phyloP scores from a whole-genome alignment of 2,797 vertebrate species.

The Acipenser ruthenus region DNA sequence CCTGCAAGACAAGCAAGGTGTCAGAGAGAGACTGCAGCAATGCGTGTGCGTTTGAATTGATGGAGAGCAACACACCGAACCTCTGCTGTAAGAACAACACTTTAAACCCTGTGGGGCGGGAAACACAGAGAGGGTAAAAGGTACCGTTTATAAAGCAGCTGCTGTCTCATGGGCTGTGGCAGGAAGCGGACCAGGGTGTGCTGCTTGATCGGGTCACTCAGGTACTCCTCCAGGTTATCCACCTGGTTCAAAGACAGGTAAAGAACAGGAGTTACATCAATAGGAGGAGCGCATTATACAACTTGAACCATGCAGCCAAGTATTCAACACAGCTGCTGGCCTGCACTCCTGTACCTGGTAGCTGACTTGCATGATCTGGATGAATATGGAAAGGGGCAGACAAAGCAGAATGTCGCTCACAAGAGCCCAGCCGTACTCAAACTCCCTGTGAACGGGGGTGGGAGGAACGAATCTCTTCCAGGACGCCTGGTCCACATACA shows the following conservation, averaged over 20 bases:
- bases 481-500: conserved; percentile 66
- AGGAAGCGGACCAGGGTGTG: conserved; percentile 73
- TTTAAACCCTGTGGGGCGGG: background rate
- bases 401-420: conserved; percentile 81
- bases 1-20: conserved; percentile 45
- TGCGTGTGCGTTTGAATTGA: too few species aligned
- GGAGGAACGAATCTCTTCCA: conserved; percentile 83
- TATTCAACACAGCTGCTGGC: background rate
- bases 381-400: conserved; percentile 82
- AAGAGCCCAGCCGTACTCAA: conserved; percentile 75
- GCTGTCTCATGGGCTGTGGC: conserved; percentile 68
- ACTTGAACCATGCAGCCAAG: background rate
- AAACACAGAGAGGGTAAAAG: background rate
- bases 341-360: conserved; percentile 65
- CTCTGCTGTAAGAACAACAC: background rate
- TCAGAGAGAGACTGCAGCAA: too few species aligned
- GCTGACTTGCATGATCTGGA: conserved; percentile 85
- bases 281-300: too few species aligned
- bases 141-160: conserved; percentile 85
- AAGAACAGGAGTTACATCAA: background rate
- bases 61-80: too few species aligned
- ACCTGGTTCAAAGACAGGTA: conserved; percentile 52
- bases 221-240: conserved; percentile 75
- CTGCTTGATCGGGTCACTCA: conserved; percentile 79
- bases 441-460: conserved; percentile 66